Percentiles rank a stretch among this genome's conserved stretches.
Conservation (phyloP, 2,113 vertebrate species). For the Halichoeres trimaculatus region DNA sequence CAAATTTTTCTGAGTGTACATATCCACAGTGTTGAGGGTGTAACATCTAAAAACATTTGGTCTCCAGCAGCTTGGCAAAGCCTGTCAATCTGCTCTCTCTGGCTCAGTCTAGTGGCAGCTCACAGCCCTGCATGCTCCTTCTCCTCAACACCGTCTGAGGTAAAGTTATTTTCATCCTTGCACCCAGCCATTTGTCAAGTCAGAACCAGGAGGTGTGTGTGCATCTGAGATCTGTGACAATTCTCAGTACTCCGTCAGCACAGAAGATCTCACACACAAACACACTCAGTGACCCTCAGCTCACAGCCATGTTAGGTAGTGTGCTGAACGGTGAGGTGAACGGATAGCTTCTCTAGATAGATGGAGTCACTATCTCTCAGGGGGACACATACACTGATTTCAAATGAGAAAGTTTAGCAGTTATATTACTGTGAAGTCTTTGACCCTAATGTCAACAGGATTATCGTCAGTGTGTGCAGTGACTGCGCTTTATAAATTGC, state of each 20-base stretch:
- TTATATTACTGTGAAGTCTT: neutral
- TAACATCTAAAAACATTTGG: neutral
- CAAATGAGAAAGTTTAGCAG: neutral
- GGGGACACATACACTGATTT: neutral
- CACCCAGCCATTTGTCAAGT: constrained; percentile 57
- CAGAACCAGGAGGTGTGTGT: constrained; percentile 47
- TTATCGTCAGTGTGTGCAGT: no score
- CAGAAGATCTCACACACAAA: constrained; percentile 9
- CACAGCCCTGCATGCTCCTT: neutral
- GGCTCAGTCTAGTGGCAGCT: constrained; percentile 24
- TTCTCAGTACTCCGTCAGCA: constrained; percentile 47
- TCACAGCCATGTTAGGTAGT: constrained; percentile 59
- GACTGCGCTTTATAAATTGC: no score
- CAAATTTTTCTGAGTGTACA: no score
- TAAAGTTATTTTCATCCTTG: constrained; percentile 60
- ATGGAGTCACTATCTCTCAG: neutral
- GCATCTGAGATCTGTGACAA: constrained; percentile 29
- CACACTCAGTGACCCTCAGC: constrained; percentile 34
- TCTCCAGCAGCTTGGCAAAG: neutral
- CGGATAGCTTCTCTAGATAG: constrained; percentile 4
- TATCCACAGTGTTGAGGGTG: neutral
- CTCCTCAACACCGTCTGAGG: constrained; percentile 28
- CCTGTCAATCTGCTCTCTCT: neutral
- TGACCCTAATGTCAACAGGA: neutral
- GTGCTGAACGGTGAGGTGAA: constrained; percentile 31